Base-by-base conservation (phyloP, 1,140 invertebrate genomes). In the Rhopalosiphum maidis region DNA sequence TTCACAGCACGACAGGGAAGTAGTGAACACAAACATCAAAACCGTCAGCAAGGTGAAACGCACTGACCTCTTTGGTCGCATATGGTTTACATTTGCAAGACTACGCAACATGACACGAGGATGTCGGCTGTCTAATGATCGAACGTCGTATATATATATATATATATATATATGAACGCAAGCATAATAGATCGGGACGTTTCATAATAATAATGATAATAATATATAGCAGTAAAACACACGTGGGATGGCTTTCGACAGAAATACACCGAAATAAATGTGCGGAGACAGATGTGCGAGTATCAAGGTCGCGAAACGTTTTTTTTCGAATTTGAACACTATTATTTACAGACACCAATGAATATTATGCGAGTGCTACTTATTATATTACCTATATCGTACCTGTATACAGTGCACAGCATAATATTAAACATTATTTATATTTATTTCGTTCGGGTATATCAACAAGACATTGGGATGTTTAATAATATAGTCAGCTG, bases 91-190 rank as follows among this genome's bases (percentile, higher is more conserved):
- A 54, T 88, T 88, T 54, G 30, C 87, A n/a, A 51, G 87, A 88
- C 87, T 48, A 25, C 48, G 87, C 85, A 54, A 88, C 48, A 18
- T 54, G 87, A 88, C n/a, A 54, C 46, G 87, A 88, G 87, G 87
- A 88, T 54, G 87, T 88, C n/a, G 46, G n/a, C n/a, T 88, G 87
- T 88, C 87, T 88, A 88, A 88, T 51, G n/a, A 88, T 35, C 22
- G 30, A 22, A 35, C 15, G 46, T 54, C 51, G n/a, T 43, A 41
- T 43, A 51, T 51, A 51, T 41, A 25, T 55, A 25, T n/a, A n/a
- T 43, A 41, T 43, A 48, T 48, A 48, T 43, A 41, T 43, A 48
- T 48, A 48, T 9, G 25, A 7, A 60, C 23, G 15, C 25, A 30
- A 9, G 30, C 15, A 77, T 60, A 77, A n/a, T 68, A 77, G 30